phyloP scores from a whole-genome alignment of 2,888 invertebrate species.

The Amorpha juglandis region DNA sequence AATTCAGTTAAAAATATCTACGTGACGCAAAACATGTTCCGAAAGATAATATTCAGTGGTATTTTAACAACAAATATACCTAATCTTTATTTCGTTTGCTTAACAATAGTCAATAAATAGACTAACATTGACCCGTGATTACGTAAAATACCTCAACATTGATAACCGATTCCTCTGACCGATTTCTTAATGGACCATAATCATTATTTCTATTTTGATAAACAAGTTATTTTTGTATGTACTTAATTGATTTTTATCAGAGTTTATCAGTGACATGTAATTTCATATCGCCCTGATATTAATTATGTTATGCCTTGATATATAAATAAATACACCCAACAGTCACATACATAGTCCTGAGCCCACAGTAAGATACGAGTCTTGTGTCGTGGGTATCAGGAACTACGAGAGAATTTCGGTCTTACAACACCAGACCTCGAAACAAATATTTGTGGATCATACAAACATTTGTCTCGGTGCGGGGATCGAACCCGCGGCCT shows the following conservation, averaged over 20 bases:
- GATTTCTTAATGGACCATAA: slow-evolving; percentile 4
- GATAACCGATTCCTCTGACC: neutral
- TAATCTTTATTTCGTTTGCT: slow-evolving; percentile 3
- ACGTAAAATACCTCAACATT: neutral
- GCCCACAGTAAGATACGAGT: too few species aligned
- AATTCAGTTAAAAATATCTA: neutral
- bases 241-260: neutral
- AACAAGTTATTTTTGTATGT: neutral
- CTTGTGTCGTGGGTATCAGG: too few species aligned
- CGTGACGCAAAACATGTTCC: neutral
- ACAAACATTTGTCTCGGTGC: too few species aligned
- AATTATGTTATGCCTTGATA: too few species aligned
- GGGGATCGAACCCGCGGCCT: too few species aligned
- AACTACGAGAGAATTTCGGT: too few species aligned
- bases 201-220: slow-evolving; percentile 8
- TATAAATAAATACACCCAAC: too few species aligned
- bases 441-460: too few species aligned
- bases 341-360: too few species aligned
- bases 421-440: too few species aligned
- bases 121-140: neutral
- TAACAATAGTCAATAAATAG: neutral
- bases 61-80: neutral
- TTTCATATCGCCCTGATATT: too few species aligned
- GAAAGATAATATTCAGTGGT: neutral
- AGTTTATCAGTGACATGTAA: neutral